phyloP scores from a whole-genome alignment of 1,140 invertebrate genomes.

The Wasmannia auropunctata region DNA sequence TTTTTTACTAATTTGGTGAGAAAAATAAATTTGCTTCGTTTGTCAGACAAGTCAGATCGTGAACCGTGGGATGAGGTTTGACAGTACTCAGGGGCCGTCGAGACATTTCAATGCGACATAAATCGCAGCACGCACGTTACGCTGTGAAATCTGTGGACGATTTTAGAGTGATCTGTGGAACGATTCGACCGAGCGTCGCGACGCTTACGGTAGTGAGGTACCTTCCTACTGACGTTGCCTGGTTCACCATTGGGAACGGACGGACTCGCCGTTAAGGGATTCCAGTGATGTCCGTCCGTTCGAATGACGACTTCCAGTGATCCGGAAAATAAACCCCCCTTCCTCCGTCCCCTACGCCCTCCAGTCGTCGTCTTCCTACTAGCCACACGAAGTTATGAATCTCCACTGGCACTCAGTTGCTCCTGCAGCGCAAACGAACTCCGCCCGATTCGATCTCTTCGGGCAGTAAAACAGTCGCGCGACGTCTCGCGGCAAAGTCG shows the following conservation, averaged over 20 bases:
- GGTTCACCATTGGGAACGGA: slow-evolving; percentile 69
- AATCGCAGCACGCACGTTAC: slow-evolving; percentile 43
- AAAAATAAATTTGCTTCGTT: not conserved
- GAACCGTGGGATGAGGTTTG: not conserved
- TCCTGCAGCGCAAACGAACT: slow-evolving; percentile 34
- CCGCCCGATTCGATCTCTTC: slow-evolving; percentile 46
- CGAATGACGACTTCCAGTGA: slow-evolving; percentile 78
- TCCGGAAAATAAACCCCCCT: slow-evolving; percentile 78
- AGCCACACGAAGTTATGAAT: slow-evolving; percentile 71
- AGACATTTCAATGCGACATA: slow-evolving; percentile 42
- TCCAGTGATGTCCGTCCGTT: slow-evolving; percentile 75
- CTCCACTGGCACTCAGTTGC: slow-evolving; percentile 53
- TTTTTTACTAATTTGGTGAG: not conserved
- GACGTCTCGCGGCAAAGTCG: slow-evolving; percentile 19
- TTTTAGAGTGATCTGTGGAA: slow-evolving; percentile 1
- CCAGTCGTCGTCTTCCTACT: slow-evolving; percentile 7
- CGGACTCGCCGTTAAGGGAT: slow-evolving; percentile 74
- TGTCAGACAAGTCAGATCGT: not conserved
- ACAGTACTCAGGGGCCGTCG: not conserved
- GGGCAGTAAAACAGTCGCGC: slow-evolving; percentile 53
- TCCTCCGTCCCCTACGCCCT: slow-evolving; percentile 20
- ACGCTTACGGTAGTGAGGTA: slow-evolving; percentile 56
- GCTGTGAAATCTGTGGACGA: slow-evolving; percentile 31
- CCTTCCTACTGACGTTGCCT: slow-evolving; percentile 62
- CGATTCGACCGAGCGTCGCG: slow-evolving; percentile 33